Conservation (phyloP, 2,113 vertebrate species). For the Piaya cayana region DNA sequence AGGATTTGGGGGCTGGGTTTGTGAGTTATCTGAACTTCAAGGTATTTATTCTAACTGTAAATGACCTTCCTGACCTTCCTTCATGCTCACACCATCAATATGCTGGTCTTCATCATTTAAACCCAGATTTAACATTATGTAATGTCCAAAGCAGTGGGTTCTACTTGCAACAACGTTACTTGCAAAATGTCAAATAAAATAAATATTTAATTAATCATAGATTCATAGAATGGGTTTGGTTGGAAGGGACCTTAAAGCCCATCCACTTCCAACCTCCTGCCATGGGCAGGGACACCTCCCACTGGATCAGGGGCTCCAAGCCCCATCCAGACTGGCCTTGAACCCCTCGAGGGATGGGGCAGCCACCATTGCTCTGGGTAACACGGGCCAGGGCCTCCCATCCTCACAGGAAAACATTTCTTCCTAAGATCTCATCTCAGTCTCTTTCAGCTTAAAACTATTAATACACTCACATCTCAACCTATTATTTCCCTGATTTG, state of each 20-base stretch:
- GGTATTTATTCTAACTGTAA: conserved; percentile 67
- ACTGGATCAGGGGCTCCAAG: no score
- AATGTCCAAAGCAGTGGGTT: neutral
- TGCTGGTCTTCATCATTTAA: conserved; percentile 65
- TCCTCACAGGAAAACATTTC: no score
- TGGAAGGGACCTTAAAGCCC: no score
- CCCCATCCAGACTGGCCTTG: no score
- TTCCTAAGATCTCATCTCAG: no score
- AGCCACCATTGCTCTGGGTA: no score
- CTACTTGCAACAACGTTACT: neutral
- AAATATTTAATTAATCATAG: conserved; percentile 60
- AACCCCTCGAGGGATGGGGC: no score
- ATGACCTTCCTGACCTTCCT: conserved; percentile 51
- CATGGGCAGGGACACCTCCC: no score
- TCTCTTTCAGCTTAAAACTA: no score
- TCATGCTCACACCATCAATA: conserved; percentile 57
- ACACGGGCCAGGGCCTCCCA: no score
- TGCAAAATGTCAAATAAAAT: conserved; percentile 58
- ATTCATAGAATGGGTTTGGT: no score
- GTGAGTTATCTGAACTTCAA: conserved; percentile 43
- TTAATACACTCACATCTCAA: conserved; percentile 18
- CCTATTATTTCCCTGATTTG: conserved; percentile 51
- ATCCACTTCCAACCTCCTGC: no score
- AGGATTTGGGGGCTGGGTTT: conserved; percentile 18
- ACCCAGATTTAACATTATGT: conserved; percentile 11